phyloP scores from a whole-genome alignment of 2,113 vertebrate species.

The Labeo catla region DNA sequence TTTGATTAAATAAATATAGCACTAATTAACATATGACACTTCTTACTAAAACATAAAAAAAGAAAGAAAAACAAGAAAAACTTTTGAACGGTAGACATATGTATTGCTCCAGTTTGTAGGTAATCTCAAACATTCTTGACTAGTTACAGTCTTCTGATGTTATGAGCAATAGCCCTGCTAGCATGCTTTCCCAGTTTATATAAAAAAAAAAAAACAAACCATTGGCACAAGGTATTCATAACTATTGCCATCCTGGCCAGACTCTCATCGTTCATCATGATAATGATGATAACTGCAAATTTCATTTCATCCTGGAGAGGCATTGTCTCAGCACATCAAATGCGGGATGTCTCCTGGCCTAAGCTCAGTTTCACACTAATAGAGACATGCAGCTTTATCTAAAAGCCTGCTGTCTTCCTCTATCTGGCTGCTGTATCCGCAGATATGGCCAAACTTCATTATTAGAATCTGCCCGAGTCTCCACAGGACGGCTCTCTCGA shows the following conservation, averaged over 20 bases:
- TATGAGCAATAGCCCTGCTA: background rate
- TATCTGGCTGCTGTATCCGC: slow-evolving; percentile 46
- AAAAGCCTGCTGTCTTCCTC: slow-evolving; percentile 37
- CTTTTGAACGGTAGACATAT: no score
- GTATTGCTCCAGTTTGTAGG: background rate
- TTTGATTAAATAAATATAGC: background rate
- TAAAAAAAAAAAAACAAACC: background rate
- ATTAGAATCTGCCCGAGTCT: slow-evolving; percentile 49
- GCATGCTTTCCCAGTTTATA: background rate
- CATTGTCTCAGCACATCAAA: slow-evolving; percentile 53
- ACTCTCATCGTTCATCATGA: slow-evolving; percentile 29
- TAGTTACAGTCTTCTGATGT: background rate
- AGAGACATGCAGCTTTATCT: slow-evolving; percentile 54
- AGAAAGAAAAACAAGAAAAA: no score
- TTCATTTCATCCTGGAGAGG: slow-evolving; percentile 38
- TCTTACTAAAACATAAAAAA: no score
- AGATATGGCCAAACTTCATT: slow-evolving; percentile 51
- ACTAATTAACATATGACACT: no score
- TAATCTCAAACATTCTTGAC: background rate
- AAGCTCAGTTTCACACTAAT: slow-evolving; percentile 58
- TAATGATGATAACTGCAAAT: slow-evolving; percentile 34
- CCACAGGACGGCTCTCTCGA: slow-evolving; percentile 46
- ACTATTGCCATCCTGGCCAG: slow-evolving; percentile 31
- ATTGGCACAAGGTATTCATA: slow-evolving; percentile 21
- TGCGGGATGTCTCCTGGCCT: slow-evolving; percentile 45